Percentiles rank a stretch among this genome's conserved stretches.
Conservation (phyloP, 2,888 invertebrate genomes). For the Cheilosia vernalis region DNA sequence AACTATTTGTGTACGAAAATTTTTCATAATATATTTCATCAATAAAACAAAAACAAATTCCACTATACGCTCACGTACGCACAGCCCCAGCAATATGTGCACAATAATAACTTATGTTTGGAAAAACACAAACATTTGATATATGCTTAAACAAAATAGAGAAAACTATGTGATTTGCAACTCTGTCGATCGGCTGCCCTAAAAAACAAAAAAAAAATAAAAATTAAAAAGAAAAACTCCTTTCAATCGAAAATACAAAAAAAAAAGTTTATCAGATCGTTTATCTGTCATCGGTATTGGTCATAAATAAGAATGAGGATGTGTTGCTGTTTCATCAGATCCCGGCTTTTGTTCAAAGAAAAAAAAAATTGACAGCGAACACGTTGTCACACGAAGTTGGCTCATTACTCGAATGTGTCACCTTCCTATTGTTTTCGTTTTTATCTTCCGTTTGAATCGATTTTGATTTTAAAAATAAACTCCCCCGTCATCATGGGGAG, state of each 20-base stretch:
- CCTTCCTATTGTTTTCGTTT: no score
- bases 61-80: no score
- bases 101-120: not conserved
- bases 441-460: not conserved
- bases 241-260: slow-evolving; percentile 38
- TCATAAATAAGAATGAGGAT: slow-evolving; percentile 39
- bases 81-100: slow-evolving; percentile 2
- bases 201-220: not conserved
- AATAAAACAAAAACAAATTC: slow-evolving; percentile 48
- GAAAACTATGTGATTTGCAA: not conserved
- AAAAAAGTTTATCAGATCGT: slow-evolving; percentile 49
- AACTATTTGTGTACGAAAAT: slow-evolving; percentile 34
- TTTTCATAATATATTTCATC: slow-evolving; percentile 56
- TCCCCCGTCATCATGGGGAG: no score
- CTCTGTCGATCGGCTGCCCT: no score
- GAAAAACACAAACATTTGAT: not conserved
- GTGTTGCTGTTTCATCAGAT: slow-evolving; percentile 17
- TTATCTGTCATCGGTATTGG: slow-evolving; percentile 54
- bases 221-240: not conserved
- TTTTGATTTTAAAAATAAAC: not conserved
- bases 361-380: not conserved
- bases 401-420: no score
- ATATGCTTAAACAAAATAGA: not conserved
- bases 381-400: no score
- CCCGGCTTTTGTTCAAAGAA: not conserved